Percentiles rank a stretch among this genome's conserved stretches.
Conservation (phyloP, 2,888 invertebrate genomes). For the Scotopteryx bipunctaria region DNA sequence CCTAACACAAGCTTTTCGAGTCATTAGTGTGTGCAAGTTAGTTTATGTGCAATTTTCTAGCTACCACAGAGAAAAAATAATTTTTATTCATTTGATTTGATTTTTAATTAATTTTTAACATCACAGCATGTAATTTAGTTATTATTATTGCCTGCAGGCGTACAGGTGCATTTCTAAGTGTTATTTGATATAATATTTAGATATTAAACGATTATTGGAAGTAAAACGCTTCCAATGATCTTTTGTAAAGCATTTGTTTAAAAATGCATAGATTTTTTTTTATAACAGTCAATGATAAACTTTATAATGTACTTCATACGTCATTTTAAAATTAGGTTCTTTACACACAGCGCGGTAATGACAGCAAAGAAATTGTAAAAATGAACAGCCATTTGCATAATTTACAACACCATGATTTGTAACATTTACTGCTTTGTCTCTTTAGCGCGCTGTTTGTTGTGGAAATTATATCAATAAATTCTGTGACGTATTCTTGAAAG, state of each 20-base stretch:
- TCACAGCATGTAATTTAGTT: slow-evolving; percentile 1
- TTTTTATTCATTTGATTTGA: no score
- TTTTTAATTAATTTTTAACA: background rate
- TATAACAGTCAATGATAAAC: slow-evolving; percentile 1
- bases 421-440: background rate
- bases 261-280: slow-evolving; percentile 67
- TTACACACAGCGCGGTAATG: slow-evolving; percentile 14
- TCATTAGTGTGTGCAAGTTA: no score
- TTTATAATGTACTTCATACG: background rate
- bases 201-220: slow-evolving; percentile 52
- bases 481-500: slow-evolving; percentile 1
- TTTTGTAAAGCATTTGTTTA: slow-evolving; percentile 74
- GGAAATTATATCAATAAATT: background rate
- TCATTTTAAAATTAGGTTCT: slow-evolving; percentile 3
- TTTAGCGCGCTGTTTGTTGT: slow-evolving; percentile 6
- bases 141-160: slow-evolving; percentile 41
- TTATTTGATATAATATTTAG: slow-evolving; percentile 60
- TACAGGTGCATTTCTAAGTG: slow-evolving; percentile 71
- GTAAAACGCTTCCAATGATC: slow-evolving; percentile 53
- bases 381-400: no score
- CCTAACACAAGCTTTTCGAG: no score
- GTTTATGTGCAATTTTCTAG: no score
- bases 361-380: background rate
- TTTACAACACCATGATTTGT: background rate
- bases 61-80: no score